Evolutionary conservation across 1,140 invertebrate species (phyloP).

Genomic region (Oryzaephilus surinamensis): DNA sequence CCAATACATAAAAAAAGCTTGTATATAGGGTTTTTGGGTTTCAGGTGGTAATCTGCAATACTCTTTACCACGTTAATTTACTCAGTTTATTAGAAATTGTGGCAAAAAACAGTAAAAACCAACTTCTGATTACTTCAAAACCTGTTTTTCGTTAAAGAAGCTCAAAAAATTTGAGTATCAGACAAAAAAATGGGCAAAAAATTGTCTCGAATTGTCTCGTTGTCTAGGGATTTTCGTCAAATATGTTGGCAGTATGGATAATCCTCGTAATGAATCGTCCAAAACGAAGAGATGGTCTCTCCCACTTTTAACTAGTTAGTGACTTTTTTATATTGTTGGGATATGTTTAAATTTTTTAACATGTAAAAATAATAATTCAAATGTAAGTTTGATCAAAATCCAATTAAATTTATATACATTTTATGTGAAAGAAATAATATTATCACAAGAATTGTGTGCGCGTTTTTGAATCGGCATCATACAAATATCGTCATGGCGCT

Average conservation of each 20-base stretch:
- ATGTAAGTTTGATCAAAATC: conserved; percentile 17
- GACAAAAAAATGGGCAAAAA: too few relatives aligned
- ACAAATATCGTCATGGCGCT: conserved; percentile 27
- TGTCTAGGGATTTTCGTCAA: background rate
- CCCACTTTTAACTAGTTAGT: conserved; percentile 26
- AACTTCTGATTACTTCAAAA: too few relatives aligned
- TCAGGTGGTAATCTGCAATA: too few relatives aligned
- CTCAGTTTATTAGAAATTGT: too few relatives aligned
- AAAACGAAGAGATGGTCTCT: conserved; percentile 18
- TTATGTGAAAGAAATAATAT: background rate
- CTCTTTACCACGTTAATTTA: too few relatives aligned
- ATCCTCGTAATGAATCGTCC: background rate
- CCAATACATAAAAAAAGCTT: too few relatives aligned
- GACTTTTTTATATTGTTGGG: conserved; percentile 30
- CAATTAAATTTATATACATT: background rate
- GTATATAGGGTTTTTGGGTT: conserved; percentile 1
- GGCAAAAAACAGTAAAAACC: too few relatives aligned
- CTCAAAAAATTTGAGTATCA: too few relatives aligned
- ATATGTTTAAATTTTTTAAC: conserved; percentile 29
- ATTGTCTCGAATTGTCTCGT: background rate
- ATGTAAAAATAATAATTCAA: conserved; percentile 27
- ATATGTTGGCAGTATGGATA: conserved; percentile 2
- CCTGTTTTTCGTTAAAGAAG: too few relatives aligned
- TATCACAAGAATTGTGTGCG: background rate
- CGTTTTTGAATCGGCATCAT: conserved; percentile 11